phyloP scores from a whole-genome alignment of 2,113 vertebrate genomes.

The Physeter macrocephalus region DNA sequence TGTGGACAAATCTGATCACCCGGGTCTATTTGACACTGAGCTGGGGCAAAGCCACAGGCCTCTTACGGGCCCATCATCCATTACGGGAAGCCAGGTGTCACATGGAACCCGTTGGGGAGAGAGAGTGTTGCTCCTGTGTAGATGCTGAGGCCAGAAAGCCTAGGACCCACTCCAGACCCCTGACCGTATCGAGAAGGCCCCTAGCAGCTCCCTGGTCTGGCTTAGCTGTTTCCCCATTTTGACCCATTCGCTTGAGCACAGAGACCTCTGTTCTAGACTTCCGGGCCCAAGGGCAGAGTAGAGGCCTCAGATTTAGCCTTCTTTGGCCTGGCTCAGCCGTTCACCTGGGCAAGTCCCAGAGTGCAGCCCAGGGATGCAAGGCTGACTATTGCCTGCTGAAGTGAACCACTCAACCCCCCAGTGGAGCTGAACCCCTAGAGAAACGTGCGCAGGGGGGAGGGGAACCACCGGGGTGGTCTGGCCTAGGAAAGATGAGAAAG shows the following conservation, averaged over 20 bases:
- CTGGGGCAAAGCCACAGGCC: accelerated
- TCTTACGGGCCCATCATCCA: neutral
- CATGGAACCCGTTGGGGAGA: neutral
- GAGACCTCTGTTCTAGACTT: neutral
- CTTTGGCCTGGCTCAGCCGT: too few relatives aligned
- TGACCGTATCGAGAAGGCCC: neutral
- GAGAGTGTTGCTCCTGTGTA: neutral
- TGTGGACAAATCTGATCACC: neutral
- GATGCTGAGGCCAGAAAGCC: neutral
- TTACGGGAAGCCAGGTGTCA: accelerated
- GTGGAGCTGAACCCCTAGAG: neutral
- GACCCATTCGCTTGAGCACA: neutral
- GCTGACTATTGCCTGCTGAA: neutral
- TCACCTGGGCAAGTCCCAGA: neutral
- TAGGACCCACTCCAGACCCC: neutral
- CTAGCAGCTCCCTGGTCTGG: accelerated
- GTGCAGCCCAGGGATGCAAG: neutral
- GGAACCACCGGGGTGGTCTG: neutral
- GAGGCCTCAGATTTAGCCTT: neutral
- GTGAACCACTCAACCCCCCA: too few relatives aligned
- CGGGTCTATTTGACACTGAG: neutral
- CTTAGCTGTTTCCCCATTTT: neutral
- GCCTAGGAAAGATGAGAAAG: neutral
- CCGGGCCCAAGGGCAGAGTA: neutral
- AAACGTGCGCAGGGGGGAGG: neutral